Evolutionary conservation across 2,113 vertebrate species (phyloP).

Genomic region (Prunella fulvescens): DNA sequence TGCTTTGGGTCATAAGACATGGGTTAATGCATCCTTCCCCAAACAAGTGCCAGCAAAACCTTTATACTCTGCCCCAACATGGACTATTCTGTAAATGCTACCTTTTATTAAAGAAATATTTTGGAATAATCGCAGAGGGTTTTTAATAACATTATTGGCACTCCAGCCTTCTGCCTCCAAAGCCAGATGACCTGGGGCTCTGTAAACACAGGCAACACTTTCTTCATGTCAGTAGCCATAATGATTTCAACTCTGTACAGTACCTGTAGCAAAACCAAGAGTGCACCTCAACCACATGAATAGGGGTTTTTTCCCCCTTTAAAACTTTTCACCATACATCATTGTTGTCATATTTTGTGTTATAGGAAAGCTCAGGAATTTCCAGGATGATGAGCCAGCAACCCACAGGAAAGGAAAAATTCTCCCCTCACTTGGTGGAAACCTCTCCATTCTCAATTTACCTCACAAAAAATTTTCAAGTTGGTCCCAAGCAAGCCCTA

Average conservation of each 20-base stretch:
- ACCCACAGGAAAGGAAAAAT: neutral
- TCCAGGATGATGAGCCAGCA: neutral
- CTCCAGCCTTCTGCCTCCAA: slow-evolving; percentile 8
- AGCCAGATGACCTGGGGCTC: slow-evolving; percentile 35
- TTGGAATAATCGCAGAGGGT: slow-evolving; percentile 22
- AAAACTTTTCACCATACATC: neutral
- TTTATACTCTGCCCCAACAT: neutral
- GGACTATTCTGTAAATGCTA: neutral
- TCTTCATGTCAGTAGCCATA: slow-evolving; percentile 17
- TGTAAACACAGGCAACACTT: slow-evolving; percentile 54
- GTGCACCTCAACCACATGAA: slow-evolving; percentile 42
- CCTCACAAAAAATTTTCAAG: neutral
- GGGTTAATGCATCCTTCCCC: neutral
- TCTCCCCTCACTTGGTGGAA: neutral
- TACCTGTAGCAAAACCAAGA: neutral
- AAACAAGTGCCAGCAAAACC: slow-evolving; percentile 36
- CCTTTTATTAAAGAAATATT: slow-evolving; percentile 56
- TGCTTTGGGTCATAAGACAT: neutral
- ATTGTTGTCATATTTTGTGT: neutral
- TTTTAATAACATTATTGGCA: slow-evolving; percentile 44
- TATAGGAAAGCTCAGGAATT: slow-evolving; percentile 36
- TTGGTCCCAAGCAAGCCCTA: neutral
- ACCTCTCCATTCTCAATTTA: neutral
- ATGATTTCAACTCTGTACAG: slow-evolving; percentile 47
- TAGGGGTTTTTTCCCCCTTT: neutral